Conservation (phyloP, 2,113 vertebrate genomes). For the Phrynosoma platyrhinos region DNA sequence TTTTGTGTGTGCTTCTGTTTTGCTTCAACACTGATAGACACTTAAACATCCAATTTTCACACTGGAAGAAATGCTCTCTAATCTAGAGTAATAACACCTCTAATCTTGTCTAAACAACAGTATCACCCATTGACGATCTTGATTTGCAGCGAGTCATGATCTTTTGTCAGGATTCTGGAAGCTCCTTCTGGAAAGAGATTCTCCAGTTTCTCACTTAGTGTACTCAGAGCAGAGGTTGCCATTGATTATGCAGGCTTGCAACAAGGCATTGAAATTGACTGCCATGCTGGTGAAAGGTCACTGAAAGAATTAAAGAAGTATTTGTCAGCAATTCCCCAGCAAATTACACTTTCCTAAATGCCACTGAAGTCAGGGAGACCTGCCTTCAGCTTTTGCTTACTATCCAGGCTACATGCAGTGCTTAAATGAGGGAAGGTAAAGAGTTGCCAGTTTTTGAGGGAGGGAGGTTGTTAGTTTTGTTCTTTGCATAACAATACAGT, state of each 20-base stretch:
- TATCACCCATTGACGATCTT: slow-evolving; percentile 28
- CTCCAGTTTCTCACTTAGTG: rapidly evolving
- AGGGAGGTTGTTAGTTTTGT: no score
- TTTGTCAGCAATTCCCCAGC: slow-evolving; percentile 12
- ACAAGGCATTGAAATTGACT: slow-evolving; percentile 6
- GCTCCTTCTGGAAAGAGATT: neutral
- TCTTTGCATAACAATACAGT: no score
- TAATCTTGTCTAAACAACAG: slow-evolving; percentile 39
- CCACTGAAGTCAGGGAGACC: neutral
- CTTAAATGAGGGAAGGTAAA: no score
- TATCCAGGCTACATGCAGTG: no score
- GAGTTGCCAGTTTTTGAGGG: no score
- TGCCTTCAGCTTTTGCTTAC: neutral
- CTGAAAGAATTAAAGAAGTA: slow-evolving; percentile 11
- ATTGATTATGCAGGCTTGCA: slow-evolving; percentile 10
- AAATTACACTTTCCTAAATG: neutral
- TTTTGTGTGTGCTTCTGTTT: neutral
- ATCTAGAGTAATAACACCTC: neutral
- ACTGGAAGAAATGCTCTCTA: neutral
- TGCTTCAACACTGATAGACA: neutral
- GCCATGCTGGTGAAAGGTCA: slow-evolving; percentile 2
- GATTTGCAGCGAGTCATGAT: neutral
- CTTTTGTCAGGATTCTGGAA: slow-evolving; percentile 3
- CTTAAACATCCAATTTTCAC: neutral
- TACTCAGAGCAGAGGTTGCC: slow-evolving; percentile 15